Percentiles rank a stretch among this genome's conserved stretches.
phyloP scores from a whole-genome alignment of 2,888 invertebrate genomes.

The Odontothrips loti region DNA sequence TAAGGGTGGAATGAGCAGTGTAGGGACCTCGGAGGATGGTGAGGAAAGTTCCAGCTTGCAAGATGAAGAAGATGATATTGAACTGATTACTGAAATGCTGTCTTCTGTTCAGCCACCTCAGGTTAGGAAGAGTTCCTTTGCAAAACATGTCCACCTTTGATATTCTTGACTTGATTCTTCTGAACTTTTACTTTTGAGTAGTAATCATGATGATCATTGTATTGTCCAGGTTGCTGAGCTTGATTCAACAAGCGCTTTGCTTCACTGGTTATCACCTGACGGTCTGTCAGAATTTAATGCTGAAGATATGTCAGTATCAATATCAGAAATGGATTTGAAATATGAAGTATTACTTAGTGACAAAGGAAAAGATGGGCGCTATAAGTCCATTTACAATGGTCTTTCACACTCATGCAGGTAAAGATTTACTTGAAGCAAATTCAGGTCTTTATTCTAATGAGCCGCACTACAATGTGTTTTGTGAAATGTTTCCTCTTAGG shows the following conservation, averaged over 20 bases:
- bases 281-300: conserved; percentile 52
- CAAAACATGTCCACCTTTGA: neutral
- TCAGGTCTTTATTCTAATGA: neutral
- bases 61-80: conserved; percentile 65
- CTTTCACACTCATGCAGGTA: conserved; percentile 66
- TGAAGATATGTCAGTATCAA: conserved; percentile 53
- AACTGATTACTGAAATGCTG: conserved; percentile 65
- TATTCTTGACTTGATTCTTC: neutral
- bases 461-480: conserved; percentile 7
- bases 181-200: neutral
- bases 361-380: conserved; percentile 72
- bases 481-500: conserved; percentile 39
- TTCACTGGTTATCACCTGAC: conserved; percentile 70
- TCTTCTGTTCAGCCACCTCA: conserved; percentile 70
- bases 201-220: neutral
- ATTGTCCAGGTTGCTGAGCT: conserved; percentile 69
- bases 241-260: conserved; percentile 76
- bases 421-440: conserved; percentile 16
- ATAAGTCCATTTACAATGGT: conserved; percentile 79
- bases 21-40: conserved; percentile 74
- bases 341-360: conserved; percentile 80
- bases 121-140: conserved; percentile 37
- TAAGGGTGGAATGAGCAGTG: conserved; percentile 45
- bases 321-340: conserved; percentile 62
- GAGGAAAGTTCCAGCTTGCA: conserved; percentile 68